Evolutionary conservation across 2,797 vertebrate species (phyloP).

Genomic region (Eptatretus atami): DNA sequence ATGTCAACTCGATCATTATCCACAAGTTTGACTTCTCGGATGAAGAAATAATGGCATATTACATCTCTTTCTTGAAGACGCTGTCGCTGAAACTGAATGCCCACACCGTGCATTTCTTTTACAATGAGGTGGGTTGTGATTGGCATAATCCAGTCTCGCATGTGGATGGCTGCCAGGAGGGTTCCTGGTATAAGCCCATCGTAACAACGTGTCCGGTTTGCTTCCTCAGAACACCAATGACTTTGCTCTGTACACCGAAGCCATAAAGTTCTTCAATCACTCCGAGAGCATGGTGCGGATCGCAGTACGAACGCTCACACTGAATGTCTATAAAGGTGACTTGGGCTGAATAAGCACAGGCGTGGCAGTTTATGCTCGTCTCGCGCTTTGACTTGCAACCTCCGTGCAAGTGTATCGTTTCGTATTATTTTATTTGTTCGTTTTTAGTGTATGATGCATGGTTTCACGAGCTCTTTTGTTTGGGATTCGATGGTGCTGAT

Average conservation of each 20-base stretch:
- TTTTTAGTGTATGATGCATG: too few species aligned
- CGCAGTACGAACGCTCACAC: constrained; percentile 84
- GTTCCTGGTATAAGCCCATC: neutral
- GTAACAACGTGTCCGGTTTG: neutral
- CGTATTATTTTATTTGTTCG: too few species aligned
- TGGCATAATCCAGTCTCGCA: neutral
- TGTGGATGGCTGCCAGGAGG: too few species aligned
- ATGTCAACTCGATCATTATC: constrained; percentile 93
- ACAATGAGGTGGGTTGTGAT: constrained; percentile 63
- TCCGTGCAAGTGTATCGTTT: too few species aligned
- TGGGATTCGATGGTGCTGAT: too few species aligned
- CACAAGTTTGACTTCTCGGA: constrained; percentile 98
- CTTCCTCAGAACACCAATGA: constrained; percentile 71
- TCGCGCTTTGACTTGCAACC: too few species aligned
- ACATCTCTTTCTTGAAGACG: constrained; percentile 92
- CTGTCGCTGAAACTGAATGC: constrained; percentile 86
- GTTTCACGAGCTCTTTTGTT: too few species aligned
- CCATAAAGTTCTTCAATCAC: constrained; percentile 99
- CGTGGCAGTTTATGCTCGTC: too few species aligned
- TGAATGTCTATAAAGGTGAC: constrained; percentile 98
- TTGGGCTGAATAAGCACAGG: neutral
- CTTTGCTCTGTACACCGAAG: constrained; percentile 97
- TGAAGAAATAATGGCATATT: constrained; percentile 97
- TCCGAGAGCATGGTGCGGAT: constrained; percentile 98
- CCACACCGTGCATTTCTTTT: constrained; percentile 96